Evolutionary conservation across 2,797 vertebrate genomes (phyloP).

Genomic region (Lindbergichthys nudifrons): DNA sequence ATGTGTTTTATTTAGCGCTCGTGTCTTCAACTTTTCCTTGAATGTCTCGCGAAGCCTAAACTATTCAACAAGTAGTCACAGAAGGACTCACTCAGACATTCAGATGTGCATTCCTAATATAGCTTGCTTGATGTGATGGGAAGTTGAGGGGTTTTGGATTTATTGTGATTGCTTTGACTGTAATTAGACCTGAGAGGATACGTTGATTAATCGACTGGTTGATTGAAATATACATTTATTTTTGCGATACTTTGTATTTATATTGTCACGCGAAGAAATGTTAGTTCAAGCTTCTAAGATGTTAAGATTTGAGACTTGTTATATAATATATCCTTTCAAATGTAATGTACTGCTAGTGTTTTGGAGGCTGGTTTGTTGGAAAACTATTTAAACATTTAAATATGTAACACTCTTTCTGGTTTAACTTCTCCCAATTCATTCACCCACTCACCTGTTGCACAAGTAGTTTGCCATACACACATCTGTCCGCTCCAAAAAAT

Average conservation of each 20-base stretch:
- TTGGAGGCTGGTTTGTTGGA: background rate
- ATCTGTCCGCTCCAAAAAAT: background rate
- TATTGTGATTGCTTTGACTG: background rate
- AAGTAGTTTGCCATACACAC: background rate
- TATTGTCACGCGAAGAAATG: background rate
- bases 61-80: background rate
- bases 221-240: no score
- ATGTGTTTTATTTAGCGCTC: background rate
- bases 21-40: background rate
- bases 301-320: background rate
- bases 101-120: background rate
- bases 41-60: background rate
- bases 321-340: background rate
- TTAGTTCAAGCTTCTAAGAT: background rate
- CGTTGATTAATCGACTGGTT: background rate
- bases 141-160: no score
- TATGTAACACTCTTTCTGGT: no score
- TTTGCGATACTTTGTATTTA: background rate
- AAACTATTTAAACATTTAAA: background rate
- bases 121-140: background rate
- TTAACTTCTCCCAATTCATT: no score
- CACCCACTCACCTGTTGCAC: background rate
- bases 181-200: background rate
- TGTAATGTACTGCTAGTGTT: background rate
- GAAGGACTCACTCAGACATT: background rate